These are phyloP conservation scores for Datnioides undecimradiatus DNA, from an alignment of 2,113 vertebrate genomes.

Conservation along the genomic window DNA sequence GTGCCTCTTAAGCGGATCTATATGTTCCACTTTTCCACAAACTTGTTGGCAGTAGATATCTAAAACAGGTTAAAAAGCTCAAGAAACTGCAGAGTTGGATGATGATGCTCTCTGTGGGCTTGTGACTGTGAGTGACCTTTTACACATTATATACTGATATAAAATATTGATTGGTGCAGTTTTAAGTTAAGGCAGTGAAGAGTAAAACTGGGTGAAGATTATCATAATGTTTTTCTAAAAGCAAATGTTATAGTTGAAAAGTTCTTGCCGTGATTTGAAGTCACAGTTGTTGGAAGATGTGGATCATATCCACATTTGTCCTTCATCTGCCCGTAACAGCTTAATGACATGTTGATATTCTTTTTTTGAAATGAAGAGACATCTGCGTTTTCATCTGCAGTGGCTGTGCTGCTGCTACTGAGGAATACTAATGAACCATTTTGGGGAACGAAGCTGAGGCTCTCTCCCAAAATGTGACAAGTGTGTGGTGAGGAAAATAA, in stretches of 20 bases:
- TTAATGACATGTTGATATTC: not conserved
- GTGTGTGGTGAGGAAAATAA: not conserved
- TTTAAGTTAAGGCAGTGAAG: not conserved
- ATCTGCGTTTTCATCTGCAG: not conserved
- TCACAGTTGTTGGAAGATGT: not conserved
- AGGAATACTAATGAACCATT: not conserved
- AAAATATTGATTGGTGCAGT: not conserved
- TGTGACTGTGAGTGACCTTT: not conserved
- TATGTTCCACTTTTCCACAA: too few species aligned
- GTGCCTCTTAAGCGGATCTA: too few species aligned
- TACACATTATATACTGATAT: not conserved
- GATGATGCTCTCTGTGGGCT: not conserved
- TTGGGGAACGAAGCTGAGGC: not conserved
- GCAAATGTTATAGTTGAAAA: not conserved
- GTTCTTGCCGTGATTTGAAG: not conserved
- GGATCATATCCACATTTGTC: not conserved
- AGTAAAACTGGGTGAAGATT: not conserved
- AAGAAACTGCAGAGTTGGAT: not conserved
- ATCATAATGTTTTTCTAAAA: not conserved
- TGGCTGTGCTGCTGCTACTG: not conserved
- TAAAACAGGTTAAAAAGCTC: not conserved
- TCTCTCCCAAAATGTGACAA: constrained; percentile 22
- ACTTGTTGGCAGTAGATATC: too few species aligned
- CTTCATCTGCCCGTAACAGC: not conserved
- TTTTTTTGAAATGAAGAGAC: not conserved